These are phyloP conservation scores for Petrolisthes cinctipes DNA, from an alignment of 2,888 invertebrate species.

Conservation along the genomic window DNA sequence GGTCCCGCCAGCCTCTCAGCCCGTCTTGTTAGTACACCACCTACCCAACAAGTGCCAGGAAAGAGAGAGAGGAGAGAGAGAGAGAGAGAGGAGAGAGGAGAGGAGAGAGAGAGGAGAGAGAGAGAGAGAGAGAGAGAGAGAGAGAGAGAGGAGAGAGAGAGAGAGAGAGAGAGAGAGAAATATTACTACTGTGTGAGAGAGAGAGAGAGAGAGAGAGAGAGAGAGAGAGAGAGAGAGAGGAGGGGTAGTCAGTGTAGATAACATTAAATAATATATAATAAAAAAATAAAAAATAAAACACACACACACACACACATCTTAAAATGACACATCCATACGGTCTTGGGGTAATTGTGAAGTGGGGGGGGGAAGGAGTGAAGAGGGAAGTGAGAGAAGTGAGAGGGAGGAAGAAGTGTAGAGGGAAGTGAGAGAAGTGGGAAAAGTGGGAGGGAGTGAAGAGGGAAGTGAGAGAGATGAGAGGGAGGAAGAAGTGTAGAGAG, in stretches of 20 bases:
- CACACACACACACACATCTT: no score
- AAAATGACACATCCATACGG: no score
- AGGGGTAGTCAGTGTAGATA: neutral
- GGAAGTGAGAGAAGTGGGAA: neutral
- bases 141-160: neutral
- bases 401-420: neutral
- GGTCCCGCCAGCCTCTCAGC: neutral
- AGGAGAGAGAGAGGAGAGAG: conserved; percentile 6
- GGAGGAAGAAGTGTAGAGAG: neutral
- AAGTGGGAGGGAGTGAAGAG: neutral
- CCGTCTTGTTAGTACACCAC: neutral
- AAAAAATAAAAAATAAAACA: no score
- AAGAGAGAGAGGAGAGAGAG: neutral
- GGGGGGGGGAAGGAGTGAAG: no score
- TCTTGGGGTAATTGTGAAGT: no score
- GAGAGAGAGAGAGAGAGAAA: neutral
- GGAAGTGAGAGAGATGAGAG: neutral
- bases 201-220: neutral
- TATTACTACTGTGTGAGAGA: neutral
- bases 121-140: neutral
- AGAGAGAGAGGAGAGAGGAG: neutral
- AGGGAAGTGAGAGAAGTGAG: neutral
- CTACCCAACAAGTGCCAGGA: neutral
- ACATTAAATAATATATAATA: no score
- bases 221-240: neutral